Evolutionary conservation across 2,113 vertebrate species (phyloP).

Genomic region (Poeciliopsis prolifica): DNA sequence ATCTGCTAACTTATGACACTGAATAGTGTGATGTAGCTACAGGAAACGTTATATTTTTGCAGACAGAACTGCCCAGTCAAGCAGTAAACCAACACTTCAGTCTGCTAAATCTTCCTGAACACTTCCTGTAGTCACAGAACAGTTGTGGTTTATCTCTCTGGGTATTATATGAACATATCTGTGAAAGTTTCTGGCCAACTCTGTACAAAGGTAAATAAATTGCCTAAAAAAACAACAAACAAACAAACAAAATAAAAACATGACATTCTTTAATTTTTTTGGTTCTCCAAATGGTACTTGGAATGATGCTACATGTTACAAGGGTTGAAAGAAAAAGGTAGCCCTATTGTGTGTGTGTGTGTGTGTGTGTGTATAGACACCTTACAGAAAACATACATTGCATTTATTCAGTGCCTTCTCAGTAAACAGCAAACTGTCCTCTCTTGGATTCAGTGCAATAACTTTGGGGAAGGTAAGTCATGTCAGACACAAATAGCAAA

Average conservation of each 20-base stretch:
- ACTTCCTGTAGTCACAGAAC: neutral
- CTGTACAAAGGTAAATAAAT: neutral
- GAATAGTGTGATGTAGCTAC: no score
- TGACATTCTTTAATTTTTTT: neutral
- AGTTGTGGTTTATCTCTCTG: neutral
- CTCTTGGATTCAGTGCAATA: neutral
- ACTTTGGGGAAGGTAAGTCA: neutral
- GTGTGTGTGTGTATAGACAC: neutral
- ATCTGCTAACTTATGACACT: neutral
- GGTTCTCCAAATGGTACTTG: neutral
- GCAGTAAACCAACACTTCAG: neutral
- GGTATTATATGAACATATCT: neutral
- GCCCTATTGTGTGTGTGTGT: neutral
- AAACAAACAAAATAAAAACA: neutral
- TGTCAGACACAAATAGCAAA: neutral
- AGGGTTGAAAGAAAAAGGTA: neutral
- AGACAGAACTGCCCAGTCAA: neutral
- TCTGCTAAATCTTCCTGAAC: neutral
- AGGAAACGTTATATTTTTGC: neutral
- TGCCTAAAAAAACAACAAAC: neutral
- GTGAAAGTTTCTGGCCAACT: neutral
- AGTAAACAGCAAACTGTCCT: neutral
- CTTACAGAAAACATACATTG: neutral
- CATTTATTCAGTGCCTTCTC: neutral
- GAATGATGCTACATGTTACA: neutral